Percentiles rank a stretch among this genome's conserved stretches.
Evolutionary conservation across 2,113 vertebrate species (phyloP).

Genomic region (Malurus elegans): DNA sequence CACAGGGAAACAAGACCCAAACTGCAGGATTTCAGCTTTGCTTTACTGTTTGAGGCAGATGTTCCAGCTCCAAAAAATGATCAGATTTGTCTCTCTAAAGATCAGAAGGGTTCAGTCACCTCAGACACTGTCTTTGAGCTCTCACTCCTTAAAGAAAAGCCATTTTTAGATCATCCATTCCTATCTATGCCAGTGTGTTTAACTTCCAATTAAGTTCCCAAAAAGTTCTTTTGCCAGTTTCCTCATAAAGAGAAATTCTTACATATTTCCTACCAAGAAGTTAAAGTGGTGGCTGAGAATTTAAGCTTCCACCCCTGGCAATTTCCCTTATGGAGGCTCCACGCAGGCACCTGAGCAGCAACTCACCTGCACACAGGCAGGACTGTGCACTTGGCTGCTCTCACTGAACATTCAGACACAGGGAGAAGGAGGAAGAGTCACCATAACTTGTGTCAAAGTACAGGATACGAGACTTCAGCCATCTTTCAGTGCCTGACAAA

Average conservation of each 20-base stretch:
- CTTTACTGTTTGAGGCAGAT: background rate
- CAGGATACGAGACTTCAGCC: background rate
- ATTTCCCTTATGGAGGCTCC: background rate
- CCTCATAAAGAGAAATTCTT: background rate
- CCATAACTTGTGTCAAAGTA: background rate
- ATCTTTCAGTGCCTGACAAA: background rate
- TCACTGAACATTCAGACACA: background rate
- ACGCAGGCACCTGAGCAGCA: background rate
- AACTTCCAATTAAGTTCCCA: background rate
- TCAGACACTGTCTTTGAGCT: background rate
- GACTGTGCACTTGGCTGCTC: background rate
- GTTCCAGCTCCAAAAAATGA: background rate
- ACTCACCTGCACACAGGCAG: background rate
- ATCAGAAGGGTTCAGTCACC: background rate
- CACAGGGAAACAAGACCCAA: background rate
- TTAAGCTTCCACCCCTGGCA: background rate
- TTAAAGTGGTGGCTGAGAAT: background rate
- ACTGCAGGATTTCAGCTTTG: background rate
- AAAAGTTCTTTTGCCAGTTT: background rate
- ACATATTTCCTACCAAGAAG: background rate
- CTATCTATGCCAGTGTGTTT: background rate
- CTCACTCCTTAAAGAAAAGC: background rate
- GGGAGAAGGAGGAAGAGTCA: background rate
- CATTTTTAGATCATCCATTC: background rate
- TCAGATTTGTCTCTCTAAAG: background rate